Conservation (phyloP, 2,888 invertebrate species). For the Cerceris rybyensis region DNA sequence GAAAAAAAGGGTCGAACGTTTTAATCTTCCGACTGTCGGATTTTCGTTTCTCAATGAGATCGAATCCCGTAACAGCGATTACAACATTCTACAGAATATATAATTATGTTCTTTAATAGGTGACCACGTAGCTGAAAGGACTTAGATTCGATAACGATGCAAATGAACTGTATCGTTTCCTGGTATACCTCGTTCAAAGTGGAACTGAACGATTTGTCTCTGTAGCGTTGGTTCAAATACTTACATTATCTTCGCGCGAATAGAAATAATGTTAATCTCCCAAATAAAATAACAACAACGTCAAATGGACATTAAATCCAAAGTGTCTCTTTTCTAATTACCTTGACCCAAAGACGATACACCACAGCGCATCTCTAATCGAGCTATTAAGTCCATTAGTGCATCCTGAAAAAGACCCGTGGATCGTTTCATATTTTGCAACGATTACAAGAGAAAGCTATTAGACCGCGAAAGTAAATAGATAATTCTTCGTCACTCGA, state of each 20-base stretch:
- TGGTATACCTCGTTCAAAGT: not conserved
- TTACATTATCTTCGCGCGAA: no score
- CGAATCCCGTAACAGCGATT: no score
- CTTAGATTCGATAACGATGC: not conserved
- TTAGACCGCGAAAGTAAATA: constrained; percentile 40
- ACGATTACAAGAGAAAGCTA: constrained; percentile 57
- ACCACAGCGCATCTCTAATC: constrained; percentile 8
- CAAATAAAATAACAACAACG: not conserved
- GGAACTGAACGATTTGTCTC: not conserved
- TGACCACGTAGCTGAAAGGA: no score
- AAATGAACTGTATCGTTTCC: constrained; percentile 1
- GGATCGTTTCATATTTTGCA: constrained; percentile 23
- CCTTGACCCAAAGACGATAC: constrained; percentile 25
- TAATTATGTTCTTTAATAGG: no score
- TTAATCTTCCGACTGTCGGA: no score
- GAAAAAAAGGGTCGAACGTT: no score
- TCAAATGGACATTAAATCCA: not conserved
- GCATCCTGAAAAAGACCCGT: constrained; percentile 5
- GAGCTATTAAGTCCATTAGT: constrained; percentile 32
- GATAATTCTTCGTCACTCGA: constrained; percentile 24
- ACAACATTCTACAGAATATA: no score
- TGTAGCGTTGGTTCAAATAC: not conserved
- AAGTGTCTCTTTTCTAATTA: not conserved
- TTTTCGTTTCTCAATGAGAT: no score
- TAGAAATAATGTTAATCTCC: no score